Evolutionary conservation across 2,113 vertebrate species (phyloP), one percentile per base, ranked within the genome.

Genomic region (Myiozetetes cayanensis): DNA sequence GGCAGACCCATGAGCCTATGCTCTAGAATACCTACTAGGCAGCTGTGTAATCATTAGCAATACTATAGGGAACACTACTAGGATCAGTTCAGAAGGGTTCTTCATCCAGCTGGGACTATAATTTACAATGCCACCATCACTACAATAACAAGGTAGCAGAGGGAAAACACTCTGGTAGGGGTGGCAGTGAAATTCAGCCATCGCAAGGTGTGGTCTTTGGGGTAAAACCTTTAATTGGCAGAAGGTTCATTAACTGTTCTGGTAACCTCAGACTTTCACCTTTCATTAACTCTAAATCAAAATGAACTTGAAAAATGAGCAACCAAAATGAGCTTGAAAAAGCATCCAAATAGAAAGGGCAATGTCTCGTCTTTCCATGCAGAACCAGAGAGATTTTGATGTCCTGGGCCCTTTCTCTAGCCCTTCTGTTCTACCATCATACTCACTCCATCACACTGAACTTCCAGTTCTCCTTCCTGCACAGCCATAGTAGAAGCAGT

Each of bases 31-130:
- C 85, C 94, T 97, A 97, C 73, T 87, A 97, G 96, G 96, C 97
- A 97, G 96, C 97, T 97, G 97, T 97, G 96, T 97, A 97, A 97
- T 97, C 96, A 97, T 97, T 96, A 97, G 87, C 79, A 94, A 96
- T 96, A 84, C 97, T 94, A 44, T 2, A 39, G 96, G 95, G 97
- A 96, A 31, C 82, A 86, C 79, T 71, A 91, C 90, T 77, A 87
- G 87, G 94, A 96, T 97, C 94, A 81, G 83, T 94, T 96, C 86
- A 96, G 94, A 96, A 93, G 85, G 63, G 91, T 93, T 95, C 96
- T 90, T 91, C 88, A 95, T 94, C 95, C 94, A 96, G 35, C 87
- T 83, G 94, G 94, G 96, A 96, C 96, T 97, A 97, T 97, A 96
- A 97, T 94, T 97, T 97, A 97, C 96, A 96, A 39, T 87, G 92